Percentiles rank a stretch among this genome's conserved stretches.
Evolutionary conservation across 2,113 vertebrate genomes (phyloP).

Genomic region (Scalopus aquaticus): DNA sequence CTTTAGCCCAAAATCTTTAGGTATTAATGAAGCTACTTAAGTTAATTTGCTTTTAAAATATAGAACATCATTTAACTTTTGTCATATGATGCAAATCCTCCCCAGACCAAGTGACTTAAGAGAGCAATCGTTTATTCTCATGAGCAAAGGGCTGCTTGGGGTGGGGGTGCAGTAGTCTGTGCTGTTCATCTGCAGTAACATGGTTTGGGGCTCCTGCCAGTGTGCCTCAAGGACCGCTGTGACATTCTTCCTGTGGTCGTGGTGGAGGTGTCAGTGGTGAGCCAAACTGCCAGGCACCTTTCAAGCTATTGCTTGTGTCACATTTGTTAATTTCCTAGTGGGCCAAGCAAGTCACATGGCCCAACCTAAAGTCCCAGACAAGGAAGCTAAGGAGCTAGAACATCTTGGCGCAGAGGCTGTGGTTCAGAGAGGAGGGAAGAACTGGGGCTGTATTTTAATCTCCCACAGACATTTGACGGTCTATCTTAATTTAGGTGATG

Average conservation of each 20-base stretch:
- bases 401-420: not conserved
- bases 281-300: not conserved
- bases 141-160: not conserved
- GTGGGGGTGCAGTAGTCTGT: not conserved
- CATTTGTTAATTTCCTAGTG: not conserved
- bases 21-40: not conserved
- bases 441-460: not conserved
- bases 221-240: not conserved
- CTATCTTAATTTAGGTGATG: not conserved
- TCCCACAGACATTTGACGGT: not conserved
- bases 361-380: not conserved
- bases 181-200: not conserved
- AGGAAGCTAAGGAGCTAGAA: not conserved
- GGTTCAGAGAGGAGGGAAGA: not conserved
- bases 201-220: not conserved
- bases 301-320: not conserved
- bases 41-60: conserved; percentile 36
- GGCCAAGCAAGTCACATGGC: not conserved
- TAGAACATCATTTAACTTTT: not conserved
- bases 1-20: not conserved
- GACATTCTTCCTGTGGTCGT: not conserved
- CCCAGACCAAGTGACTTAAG: not conserved
- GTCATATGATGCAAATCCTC: not conserved
- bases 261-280: not conserved
- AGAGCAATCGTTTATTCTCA: not conserved